Conservation (phyloP, 2,113 vertebrate genomes). For the Triplophysa rosa region DNA sequence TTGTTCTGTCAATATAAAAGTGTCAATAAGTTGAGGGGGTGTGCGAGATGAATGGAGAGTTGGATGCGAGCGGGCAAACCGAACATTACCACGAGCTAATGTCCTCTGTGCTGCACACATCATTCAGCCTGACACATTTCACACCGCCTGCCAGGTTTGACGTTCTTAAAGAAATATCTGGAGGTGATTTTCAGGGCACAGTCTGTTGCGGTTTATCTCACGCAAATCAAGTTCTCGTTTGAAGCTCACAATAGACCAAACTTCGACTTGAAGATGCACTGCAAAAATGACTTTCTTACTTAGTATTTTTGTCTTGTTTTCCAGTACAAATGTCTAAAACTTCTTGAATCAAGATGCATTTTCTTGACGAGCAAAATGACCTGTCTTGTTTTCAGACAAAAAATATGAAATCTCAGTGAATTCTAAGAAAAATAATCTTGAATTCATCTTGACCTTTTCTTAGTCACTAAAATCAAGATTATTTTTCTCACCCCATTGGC, state of each 20-base stretch:
- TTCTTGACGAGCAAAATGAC: too few species aligned
- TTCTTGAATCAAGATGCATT: too few species aligned
- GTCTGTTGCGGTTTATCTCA: background rate
- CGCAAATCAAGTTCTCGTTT: background rate
- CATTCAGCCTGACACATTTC: constrained; percentile 3
- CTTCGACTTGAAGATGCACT: background rate
- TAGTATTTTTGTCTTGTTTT: too few species aligned
- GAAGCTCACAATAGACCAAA: background rate
- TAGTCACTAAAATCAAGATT: too few species aligned
- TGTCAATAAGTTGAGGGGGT: constrained; percentile 60
- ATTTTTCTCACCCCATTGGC: too few species aligned
- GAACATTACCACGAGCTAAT: constrained; percentile 27
- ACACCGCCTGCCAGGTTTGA: background rate
- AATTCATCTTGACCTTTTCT: too few species aligned
- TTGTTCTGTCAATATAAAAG: constrained; percentile 59
- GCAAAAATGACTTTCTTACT: too few species aligned
- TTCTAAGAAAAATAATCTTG: too few species aligned
- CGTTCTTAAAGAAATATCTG: background rate
- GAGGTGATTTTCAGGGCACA: background rate
- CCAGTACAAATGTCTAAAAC: too few species aligned
- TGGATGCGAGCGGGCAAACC: constrained; percentile 7
- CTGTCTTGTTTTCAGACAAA: too few species aligned
- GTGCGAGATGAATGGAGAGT: constrained; percentile 75
- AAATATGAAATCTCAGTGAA: too few species aligned
- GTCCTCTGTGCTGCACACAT: background rate